phyloP scores from a whole-genome alignment of 2,888 invertebrate species.

The Eulithis testata region DNA sequence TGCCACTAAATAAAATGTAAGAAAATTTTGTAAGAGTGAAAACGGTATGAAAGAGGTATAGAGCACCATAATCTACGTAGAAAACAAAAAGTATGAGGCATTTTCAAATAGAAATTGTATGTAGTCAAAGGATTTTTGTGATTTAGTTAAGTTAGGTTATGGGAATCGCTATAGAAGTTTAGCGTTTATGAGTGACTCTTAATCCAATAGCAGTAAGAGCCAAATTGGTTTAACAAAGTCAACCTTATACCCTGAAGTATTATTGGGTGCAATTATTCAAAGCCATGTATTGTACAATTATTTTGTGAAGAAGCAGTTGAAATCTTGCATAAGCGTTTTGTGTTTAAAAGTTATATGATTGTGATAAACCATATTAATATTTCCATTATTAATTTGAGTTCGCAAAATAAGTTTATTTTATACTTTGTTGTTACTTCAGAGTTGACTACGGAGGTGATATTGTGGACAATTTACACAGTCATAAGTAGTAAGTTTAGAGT shows the following conservation, averaged over 20 bases:
- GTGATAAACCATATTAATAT: background rate
- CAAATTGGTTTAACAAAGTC: slow-evolving; percentile 7
- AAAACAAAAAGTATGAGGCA: slow-evolving; percentile 45
- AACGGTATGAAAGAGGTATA: background rate
- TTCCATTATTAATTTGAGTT: too few species aligned
- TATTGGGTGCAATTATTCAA: slow-evolving; percentile 25
- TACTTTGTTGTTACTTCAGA: too few species aligned
- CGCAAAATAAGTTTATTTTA: too few species aligned
- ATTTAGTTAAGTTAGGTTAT: slow-evolving; percentile 59
- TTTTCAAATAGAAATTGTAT: slow-evolving; percentile 61
- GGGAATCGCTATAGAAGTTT: slow-evolving; percentile 3
- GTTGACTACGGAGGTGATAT: too few species aligned
- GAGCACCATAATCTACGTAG: slow-evolving; percentile 16
- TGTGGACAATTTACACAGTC: too few species aligned
- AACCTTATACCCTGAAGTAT: slow-evolving; percentile 9
- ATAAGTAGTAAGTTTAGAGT: too few species aligned
- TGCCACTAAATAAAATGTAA: too few species aligned
- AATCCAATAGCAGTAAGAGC: background rate
- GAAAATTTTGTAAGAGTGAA: background rate
- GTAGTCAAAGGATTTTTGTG: slow-evolving; percentile 72
- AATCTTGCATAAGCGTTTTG: background rate
- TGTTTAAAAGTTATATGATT: slow-evolving; percentile 17
- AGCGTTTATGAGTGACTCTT: slow-evolving; percentile 13
- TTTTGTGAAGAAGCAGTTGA: slow-evolving; percentile 1
- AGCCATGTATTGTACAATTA: slow-evolving; percentile 8